phyloP scores from a whole-genome alignment of 2,797 vertebrate species.

The Helostoma temminkii region DNA sequence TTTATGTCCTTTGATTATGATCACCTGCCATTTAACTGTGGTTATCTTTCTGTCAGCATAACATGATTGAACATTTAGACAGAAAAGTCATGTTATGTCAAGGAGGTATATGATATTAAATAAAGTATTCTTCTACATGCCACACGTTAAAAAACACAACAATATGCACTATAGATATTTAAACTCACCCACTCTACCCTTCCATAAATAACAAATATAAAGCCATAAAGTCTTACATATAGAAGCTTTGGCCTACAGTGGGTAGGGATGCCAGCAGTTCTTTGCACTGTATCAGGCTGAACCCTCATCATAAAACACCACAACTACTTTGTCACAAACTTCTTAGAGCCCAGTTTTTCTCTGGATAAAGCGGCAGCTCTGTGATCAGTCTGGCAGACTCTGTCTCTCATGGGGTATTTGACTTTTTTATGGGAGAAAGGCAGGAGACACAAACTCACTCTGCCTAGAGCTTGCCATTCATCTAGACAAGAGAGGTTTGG shows the following conservation, averaged over 20 bases:
- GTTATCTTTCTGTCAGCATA: constrained; percentile 33
- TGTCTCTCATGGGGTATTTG: constrained; percentile 56
- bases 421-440: constrained; percentile 56
- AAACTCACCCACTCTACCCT: background rate
- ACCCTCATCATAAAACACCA: constrained; percentile 64
- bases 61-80: constrained; percentile 24
- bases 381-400: constrained; percentile 66
- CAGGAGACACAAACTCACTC: constrained; percentile 44
- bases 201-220: constrained; percentile 7
- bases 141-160: no score
- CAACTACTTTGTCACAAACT: constrained; percentile 65
- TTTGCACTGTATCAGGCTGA: constrained; percentile 53
- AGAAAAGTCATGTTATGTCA: constrained; percentile 5
- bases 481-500: constrained; percentile 61
- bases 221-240: constrained; percentile 12
- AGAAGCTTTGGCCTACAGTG: constrained; percentile 20
- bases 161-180: background rate
- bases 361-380: constrained; percentile 49
- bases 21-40: constrained; percentile 50
- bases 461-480: constrained; percentile 58
- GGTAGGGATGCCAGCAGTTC: constrained; percentile 30
- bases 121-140: background rate
- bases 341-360: constrained; percentile 60
- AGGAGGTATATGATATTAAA: background rate
- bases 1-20: constrained; percentile 46